These are phyloP conservation scores for Poeciliopsis presidionis DNA, from an alignment of 2,797 vertebrate species.

Conservation along the genomic window DNA sequence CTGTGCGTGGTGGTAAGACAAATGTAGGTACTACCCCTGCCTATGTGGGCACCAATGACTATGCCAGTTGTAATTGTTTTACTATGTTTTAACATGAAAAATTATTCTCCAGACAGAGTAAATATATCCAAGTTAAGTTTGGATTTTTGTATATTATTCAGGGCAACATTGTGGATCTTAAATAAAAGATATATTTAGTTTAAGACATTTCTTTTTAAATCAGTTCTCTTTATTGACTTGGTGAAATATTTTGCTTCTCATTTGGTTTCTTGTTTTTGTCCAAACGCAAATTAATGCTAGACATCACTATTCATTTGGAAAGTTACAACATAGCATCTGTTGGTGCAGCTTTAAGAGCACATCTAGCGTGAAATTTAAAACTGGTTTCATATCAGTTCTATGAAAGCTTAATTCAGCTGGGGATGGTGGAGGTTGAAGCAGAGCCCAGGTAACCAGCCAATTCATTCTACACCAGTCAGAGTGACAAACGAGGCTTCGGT, in stretches of 20 bases:
- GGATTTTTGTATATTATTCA: not conserved
- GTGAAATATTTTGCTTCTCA: too few species aligned
- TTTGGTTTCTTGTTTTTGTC: not conserved
- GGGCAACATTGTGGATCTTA: not conserved
- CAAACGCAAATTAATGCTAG: not conserved
- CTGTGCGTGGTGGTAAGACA: not conserved
- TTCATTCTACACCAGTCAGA: not conserved
- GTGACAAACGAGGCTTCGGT: slow-evolving; percentile 46
- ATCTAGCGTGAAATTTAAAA: not conserved
- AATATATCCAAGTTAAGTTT: not conserved
- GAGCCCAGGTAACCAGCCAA: slow-evolving; percentile 2
- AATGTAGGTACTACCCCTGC: not conserved
- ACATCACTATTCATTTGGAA: not conserved
- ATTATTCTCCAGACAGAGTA: not conserved
- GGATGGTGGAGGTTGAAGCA: not conserved
- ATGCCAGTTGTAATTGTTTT: not conserved
- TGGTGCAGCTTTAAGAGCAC: not conserved
- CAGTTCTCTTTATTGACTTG: not conserved
- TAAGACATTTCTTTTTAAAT: not conserved
- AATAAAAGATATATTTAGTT: not conserved
- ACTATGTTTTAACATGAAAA: not conserved
- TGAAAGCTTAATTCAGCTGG: not conserved
- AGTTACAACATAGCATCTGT: not conserved
- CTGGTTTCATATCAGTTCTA: not conserved
- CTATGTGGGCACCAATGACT: not conserved